Base-by-base conservation (phyloP, 2,113 vertebrate genomes). In the Naja naja region DNA sequence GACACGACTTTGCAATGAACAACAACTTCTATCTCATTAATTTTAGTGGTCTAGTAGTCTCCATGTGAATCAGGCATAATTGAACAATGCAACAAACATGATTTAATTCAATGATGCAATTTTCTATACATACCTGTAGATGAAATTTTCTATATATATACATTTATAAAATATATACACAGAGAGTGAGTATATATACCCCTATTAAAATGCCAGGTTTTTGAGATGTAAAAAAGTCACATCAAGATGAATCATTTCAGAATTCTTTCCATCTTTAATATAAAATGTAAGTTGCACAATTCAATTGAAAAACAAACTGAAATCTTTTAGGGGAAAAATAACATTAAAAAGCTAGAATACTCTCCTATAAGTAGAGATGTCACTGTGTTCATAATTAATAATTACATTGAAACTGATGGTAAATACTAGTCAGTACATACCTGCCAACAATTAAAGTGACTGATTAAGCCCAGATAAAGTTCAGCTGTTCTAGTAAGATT, bases 71-170 rank as follows among this genome's bases (percentile, higher is more conserved):
- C 22, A 58, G 55, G 22, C 55, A 58, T 25, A 58, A 58, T 58
- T 58, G 55, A 58, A 58, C 22, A 87, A 18, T 6, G 25, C 47
- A 22, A 23, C 18, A 5, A 58, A 30, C 39, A 47, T 86, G 81
- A 58, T 45, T 55, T 18, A 56, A 30, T 34, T 22, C 39, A 56
- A 10, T 91, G 95, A 94, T 87, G 90, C 96, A 94, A 95, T 94
- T 56, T 91, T 92, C 58, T 95, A 47, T 47, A 47, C 47, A 47
- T 47, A 47, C 47, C 47, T 47, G 7, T 47, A 47, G 47, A 47
- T 47, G 47, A 6, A 47, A 47, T 47, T 47, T 47, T 47, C 47
- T 47, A 47, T n/a, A n/a, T n/a, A 45, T 45, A 45, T 49, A 49
- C 47, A 49, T 49, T 1, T 49, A 49, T 49, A 49, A 49, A 49